Conservation (phyloP, 2,797 vertebrate genomes). For the Macrochelys suwanniensis region DNA sequence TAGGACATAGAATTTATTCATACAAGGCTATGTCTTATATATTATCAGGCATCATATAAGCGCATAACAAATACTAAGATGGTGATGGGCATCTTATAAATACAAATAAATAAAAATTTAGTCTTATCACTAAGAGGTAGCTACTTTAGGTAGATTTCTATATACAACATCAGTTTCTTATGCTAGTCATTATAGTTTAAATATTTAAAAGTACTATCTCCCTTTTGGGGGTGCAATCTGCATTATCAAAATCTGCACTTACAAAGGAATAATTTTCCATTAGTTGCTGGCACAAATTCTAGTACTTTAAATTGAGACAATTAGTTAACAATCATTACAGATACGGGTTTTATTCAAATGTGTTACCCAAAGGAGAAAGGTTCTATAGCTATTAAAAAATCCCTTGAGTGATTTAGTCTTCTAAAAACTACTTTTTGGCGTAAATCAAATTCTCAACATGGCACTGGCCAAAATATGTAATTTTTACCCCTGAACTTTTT, state of each 20-base stretch:
- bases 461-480: neutral
- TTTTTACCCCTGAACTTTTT: neutral
- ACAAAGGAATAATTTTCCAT: conserved; percentile 58
- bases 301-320: conserved; percentile 51
- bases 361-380: conserved; percentile 14
- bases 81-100: conserved; percentile 48
- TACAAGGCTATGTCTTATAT: accelerated
- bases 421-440: neutral
- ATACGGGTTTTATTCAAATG: conserved; percentile 6
- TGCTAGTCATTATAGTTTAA: conserved; percentile 61
- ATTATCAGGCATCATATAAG: conserved; percentile 22
- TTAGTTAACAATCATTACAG: conserved; percentile 40
- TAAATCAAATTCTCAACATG: neutral
- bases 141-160: conserved; percentile 39
- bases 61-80: conserved; percentile 44
- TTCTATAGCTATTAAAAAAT: neutral
- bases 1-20: neutral
- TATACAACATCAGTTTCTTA: conserved; percentile 52
- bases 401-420: neutral
- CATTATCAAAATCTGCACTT: conserved; percentile 64
- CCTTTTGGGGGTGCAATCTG: conserved; percentile 46
- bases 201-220: conserved; percentile 62
- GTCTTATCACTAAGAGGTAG: conserved; percentile 12
- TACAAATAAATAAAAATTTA: conserved; percentile 34
- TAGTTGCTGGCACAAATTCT: conserved; percentile 44